Evolutionary conservation across 2,888 invertebrate genomes (phyloP), one percentile per base, ranked within the genome.

Genomic region (Carpatolechia fugitivella): DNA sequence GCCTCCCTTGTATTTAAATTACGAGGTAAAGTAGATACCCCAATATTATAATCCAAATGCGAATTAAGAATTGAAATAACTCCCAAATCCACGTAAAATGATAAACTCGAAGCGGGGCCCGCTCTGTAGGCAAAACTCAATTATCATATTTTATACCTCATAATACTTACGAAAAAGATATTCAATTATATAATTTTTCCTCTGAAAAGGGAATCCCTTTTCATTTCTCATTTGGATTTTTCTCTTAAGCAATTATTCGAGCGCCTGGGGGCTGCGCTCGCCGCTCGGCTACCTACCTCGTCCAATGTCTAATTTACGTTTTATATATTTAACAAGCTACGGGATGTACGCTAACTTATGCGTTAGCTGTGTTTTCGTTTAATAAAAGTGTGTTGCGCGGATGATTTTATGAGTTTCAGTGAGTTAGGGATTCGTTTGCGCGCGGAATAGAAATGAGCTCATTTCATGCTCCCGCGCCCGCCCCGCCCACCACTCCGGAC

Each of bases 181-280:
- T 90, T 89, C 85, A 88, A 90, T 90, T 89, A 90, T 88, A 84
- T 88, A 88, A 89, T 88, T 88, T 88, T 87, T 86, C 81, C 82
- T 85, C 80, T 82, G 82, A 82, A 87, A 85, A 85, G 81, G 84
- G 86, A 85, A 80, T 87, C 86, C 86, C 87, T 87, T 88, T 88
- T 88, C 86, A 88, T 89, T 90, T 90, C 86, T 90, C 88, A 89
- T 89, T 89, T 88, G 89, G 88, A 90, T 90, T 89, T 89, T 89
- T 89, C 89, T 89, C 88, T 88, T 89, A 89, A 88, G 87, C 88
- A 89, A 90, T 90, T 89, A 90, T 80, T 71, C 65, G 74, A 63
- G 66, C 71, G 85, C 85, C 82, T 76, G 76, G 75, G 83, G 85
- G 80, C 44, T 41, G 4, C 18, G 40, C n/a, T n/a, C n/a, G n/a